Evolutionary conservation across 1,140 invertebrate genomes (phyloP).

Genomic region (Apolygus lucorum): DNA sequence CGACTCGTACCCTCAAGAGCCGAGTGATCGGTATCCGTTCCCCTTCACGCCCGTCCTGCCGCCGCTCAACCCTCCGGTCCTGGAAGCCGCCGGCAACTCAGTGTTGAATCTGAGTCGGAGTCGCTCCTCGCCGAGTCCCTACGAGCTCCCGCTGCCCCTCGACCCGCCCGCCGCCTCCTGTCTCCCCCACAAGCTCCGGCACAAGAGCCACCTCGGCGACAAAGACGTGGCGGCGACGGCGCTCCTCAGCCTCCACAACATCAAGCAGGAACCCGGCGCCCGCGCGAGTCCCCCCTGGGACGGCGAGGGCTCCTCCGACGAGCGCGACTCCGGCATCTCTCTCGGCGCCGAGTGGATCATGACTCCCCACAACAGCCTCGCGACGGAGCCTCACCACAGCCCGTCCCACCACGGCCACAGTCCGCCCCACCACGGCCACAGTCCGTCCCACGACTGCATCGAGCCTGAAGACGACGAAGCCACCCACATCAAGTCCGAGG

Average conservation of each 20-base stretch:
- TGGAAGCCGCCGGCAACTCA: conserved; percentile 34
- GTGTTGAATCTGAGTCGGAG: conserved; percentile 38
- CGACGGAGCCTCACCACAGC: conserved; percentile 37
- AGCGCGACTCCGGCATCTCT: conserved; percentile 79
- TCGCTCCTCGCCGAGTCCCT: conserved; percentile 34
- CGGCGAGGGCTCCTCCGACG: conserved; percentile 74
- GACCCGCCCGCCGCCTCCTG: conserved; percentile 48
- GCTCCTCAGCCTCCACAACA: conserved; percentile 65
- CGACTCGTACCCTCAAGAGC: conserved; percentile 31
- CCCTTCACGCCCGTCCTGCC: conserved; percentile 34
- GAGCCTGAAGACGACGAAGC: conserved; percentile 37
- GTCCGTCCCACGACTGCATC: conserved; percentile 27
- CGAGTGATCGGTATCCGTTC: conserved; percentile 32
- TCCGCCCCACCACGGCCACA: conserved; percentile 29
- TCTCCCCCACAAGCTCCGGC: conserved; percentile 78
- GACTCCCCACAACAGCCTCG: conserved; percentile 28
- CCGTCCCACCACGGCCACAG: conserved; percentile 24
- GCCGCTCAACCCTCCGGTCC: conserved; percentile 34
- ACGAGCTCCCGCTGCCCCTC: conserved; percentile 38
- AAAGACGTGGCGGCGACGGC: conserved; percentile 70
- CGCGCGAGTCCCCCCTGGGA: conserved; percentile 71
- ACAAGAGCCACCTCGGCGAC: conserved; percentile 83
- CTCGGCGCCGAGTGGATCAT: conserved; percentile 56
- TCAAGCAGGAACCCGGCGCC: conserved; percentile 64
- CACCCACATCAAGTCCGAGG: conserved; percentile 67